phyloP scores from a whole-genome alignment of 2,797 vertebrate genomes.

The Dipus sagitta region DNA sequence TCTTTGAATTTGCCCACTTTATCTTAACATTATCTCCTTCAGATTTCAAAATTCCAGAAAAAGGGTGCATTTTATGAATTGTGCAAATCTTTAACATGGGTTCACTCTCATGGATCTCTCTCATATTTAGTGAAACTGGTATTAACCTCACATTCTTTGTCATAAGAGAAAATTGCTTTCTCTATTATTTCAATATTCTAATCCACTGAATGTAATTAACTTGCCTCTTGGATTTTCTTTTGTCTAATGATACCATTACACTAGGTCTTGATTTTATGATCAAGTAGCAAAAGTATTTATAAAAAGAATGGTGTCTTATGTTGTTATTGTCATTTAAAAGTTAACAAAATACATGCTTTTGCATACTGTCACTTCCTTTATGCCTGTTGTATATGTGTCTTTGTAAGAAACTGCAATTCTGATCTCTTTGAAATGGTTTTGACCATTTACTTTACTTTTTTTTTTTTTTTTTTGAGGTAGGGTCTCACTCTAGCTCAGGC shows the following conservation, averaged over 20 bases:
- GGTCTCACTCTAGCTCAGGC: too few species aligned
- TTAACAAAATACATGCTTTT: not conserved
- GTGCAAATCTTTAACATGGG: not conserved
- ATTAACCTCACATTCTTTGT: not conserved
- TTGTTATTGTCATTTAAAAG: conserved; percentile 9
- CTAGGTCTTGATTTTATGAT: conserved; percentile 1
- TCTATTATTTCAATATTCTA: conserved; percentile 6
- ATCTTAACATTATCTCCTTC: not conserved
- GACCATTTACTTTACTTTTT: not conserved
- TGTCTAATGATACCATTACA: conserved; percentile 31
- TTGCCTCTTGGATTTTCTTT: conserved; percentile 46
- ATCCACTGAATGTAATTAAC: conserved; percentile 6
- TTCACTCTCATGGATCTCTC: not conserved
- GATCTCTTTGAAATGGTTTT: conserved; percentile 21
- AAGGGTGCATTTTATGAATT: not conserved
- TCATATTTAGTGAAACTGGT: conserved; percentile 31
- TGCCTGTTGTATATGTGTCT: not conserved
- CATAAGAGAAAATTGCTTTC: not conserved
- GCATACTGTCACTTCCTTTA: not conserved
- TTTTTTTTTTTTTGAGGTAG: too few species aligned
- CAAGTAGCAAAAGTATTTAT: not conserved
- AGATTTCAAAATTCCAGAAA: not conserved
- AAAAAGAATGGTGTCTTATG: conserved; percentile 1
- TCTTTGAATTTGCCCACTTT: not conserved
- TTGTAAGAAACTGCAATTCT: not conserved